Evolutionary conservation across 1,140 invertebrate species (phyloP).

Genomic region (Drosophila carrolli): DNA sequence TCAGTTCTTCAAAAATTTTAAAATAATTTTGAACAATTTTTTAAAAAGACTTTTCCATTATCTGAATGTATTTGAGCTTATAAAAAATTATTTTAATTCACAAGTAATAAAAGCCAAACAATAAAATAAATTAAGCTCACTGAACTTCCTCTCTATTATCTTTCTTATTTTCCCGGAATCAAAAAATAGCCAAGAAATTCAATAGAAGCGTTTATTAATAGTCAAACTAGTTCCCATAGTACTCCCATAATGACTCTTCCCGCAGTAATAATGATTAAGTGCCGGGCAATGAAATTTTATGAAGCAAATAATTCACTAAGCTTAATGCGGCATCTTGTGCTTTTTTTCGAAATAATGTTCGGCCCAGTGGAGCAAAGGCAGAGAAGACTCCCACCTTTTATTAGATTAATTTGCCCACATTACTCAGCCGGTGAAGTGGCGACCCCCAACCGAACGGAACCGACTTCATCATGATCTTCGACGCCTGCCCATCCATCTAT

Average conservation of each 20-base stretch:
- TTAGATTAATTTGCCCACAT: slow-evolving; percentile 78
- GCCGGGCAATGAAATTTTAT: slow-evolving; percentile 56
- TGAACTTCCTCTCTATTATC: slow-evolving; percentile 20
- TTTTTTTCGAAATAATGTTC: slow-evolving; percentile 2
- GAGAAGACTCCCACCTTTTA: slow-evolving; percentile 75
- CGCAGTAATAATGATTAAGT: slow-evolving; percentile 55
- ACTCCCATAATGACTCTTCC: slow-evolving; percentile 22
- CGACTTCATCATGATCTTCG: slow-evolving; percentile 63
- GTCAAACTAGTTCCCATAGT: slow-evolving; percentile 44
- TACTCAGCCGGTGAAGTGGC: slow-evolving; percentile 54
- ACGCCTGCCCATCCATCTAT: slow-evolving; percentile 67
- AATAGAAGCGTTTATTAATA: slow-evolving; percentile 50
- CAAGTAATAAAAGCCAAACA: neutral
- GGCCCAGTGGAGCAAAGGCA: slow-evolving; percentile 18
- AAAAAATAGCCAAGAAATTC: slow-evolving; percentile 25
- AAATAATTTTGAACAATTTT: no score
- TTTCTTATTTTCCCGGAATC: slow-evolving; percentile 12
- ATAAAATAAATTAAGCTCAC: slow-evolving; percentile 8
- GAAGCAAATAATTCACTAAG: slow-evolving; percentile 56
- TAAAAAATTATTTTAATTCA: neutral
- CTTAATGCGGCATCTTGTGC: slow-evolving; percentile 34
- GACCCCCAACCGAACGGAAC: slow-evolving; percentile 60
- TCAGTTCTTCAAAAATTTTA: no score
- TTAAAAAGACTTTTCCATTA: no score
- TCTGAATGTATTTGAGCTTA: no score